These are phyloP conservation scores for Microctonus aethiopoides DNA, from an alignment of 2,888 invertebrate genomes.

Conservation along the genomic window DNA sequence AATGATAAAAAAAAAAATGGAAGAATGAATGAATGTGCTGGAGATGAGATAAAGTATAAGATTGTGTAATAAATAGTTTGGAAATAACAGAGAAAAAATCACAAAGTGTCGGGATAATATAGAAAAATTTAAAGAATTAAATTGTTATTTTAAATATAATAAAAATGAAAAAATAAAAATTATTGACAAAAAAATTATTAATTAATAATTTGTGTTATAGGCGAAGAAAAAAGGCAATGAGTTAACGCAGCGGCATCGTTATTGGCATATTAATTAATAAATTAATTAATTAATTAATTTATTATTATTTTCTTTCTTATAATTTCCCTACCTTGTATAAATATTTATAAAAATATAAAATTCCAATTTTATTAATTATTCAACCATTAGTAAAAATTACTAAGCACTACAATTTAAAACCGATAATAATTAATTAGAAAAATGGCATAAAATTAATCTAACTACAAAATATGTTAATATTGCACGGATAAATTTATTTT, in stretches of 20 bases:
- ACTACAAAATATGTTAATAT: not conserved
- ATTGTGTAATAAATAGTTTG: not conserved
- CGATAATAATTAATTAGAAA: constrained; percentile 4
- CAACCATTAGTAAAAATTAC: constrained; percentile 1
- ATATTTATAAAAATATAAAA: not conserved
- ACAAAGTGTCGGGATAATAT: not conserved
- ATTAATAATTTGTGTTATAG: constrained; percentile 11
- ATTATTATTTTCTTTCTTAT: not conserved
- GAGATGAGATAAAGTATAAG: not conserved
- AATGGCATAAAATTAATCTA: constrained; percentile 16
- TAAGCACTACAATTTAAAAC: constrained; percentile 8
- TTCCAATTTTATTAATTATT: not conserved
- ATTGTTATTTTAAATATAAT: not conserved
- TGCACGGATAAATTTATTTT: not conserved
- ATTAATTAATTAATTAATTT: too few species aligned
- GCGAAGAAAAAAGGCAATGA: constrained; percentile 23
- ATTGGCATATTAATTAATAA: constrained; percentile 16
- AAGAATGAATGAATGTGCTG: constrained; percentile 17
- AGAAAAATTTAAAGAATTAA: constrained; percentile 14
- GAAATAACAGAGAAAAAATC: not conserved
- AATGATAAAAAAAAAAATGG: constrained; percentile 27
- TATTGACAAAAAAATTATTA: not conserved
- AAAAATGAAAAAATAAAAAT: not conserved
- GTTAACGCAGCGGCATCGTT: constrained; percentile 14
- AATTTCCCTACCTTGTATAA: not conserved